Evolutionary conservation across 2,888 invertebrate species (phyloP).

Genomic region (Pseudococcus jackbeardsleyi): DNA sequence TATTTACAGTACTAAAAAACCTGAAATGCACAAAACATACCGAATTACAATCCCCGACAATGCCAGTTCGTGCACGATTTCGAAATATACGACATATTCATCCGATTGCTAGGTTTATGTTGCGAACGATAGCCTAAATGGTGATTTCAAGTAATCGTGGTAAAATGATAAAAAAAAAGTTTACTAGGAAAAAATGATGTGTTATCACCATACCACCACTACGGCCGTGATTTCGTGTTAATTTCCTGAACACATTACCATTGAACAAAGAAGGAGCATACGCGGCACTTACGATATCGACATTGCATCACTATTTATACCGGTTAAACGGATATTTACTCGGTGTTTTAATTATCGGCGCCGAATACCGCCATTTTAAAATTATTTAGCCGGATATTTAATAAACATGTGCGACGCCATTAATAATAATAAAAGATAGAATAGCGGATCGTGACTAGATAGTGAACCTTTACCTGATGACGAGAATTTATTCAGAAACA

Average conservation of each 20-base stretch:
- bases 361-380: slow-evolving; percentile 61
- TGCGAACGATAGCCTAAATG: neutral
- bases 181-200: slow-evolving; percentile 36
- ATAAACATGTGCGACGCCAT: slow-evolving; percentile 64
- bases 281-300: neutral
- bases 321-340: neutral
- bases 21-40: slow-evolving; percentile 49
- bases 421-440: slow-evolving; percentile 51
- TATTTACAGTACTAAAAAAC: slow-evolving; percentile 62
- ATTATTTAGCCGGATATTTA: slow-evolving; percentile 61
- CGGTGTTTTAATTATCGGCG: neutral
- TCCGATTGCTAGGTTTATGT: neutral
- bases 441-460: slow-evolving; percentile 3
- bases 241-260: neutral
- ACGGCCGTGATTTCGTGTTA: slow-evolving; percentile 25
- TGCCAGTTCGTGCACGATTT: neutral
- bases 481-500: neutral
- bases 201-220: slow-evolving; percentile 18
- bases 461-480: slow-evolving; percentile 41
- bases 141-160: neutral
- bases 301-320: neutral
- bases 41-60: neutral
- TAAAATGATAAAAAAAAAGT: neutral
- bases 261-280: slow-evolving; percentile 24
- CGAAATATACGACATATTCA: neutral